These are phyloP conservation scores for Osmerus eperlanus DNA, from an alignment of 2,113 vertebrate genomes.

Conservation along the genomic window DNA sequence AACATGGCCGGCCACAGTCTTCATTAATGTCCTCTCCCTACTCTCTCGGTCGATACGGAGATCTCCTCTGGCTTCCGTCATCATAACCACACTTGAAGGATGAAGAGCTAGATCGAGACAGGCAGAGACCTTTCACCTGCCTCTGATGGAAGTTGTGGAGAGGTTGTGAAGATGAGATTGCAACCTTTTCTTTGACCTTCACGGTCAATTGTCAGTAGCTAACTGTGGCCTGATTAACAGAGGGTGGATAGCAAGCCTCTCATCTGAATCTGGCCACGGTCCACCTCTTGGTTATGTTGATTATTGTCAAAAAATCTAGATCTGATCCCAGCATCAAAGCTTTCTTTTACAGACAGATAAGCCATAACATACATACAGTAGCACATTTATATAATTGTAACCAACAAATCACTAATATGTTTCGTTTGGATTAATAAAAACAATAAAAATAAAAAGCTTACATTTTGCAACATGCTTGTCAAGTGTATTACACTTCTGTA, in stretches of 20 bases:
- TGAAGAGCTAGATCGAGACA: constrained; percentile 46
- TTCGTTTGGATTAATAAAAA: background rate
- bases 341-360: background rate
- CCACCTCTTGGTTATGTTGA: background rate
- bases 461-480: too few relatives aligned
- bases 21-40: constrained; percentile 41
- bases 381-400: background rate
- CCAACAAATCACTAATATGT: background rate
- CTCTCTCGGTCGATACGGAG: background rate
- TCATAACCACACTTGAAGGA: constrained; percentile 44
- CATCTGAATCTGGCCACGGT: background rate
- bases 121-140: constrained; percentile 51
- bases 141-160: constrained; percentile 29
- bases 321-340: too few relatives aligned
- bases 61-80: constrained; percentile 40
- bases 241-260: background rate
- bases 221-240: constrained; percentile 11
- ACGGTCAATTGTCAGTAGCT: background rate
- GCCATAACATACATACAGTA: background rate
- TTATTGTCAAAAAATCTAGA: background rate
- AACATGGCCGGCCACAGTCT: constrained; percentile 45
- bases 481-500: too few relatives aligned
- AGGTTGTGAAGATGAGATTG: constrained; percentile 6
- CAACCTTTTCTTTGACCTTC: constrained; percentile 9
- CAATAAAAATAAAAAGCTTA: too few relatives aligned